Evolutionary conservation across 2,888 invertebrate species (phyloP).

Genomic region (Neelides folsomi): DNA sequence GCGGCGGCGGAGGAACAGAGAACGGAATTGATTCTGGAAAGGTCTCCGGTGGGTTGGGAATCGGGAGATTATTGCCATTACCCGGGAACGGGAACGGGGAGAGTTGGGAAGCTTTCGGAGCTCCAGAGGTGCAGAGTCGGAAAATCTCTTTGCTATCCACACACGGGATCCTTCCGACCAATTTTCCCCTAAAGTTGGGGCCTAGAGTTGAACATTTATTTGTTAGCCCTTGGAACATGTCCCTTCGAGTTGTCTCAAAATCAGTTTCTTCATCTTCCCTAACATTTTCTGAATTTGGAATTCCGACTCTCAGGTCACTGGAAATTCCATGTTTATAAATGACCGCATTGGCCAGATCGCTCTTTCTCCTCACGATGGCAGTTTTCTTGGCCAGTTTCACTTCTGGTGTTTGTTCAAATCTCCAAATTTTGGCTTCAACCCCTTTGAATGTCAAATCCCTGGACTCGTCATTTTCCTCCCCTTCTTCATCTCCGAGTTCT

Average conservation of each 20-base stretch:
- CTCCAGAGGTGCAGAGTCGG: conserved; percentile 18
- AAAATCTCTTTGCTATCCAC: conserved; percentile 32
- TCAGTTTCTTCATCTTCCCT: not conserved
- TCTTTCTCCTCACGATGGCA: conserved; percentile 27
- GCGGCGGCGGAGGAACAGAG: conserved; percentile 15
- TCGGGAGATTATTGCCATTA: too few species aligned
- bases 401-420: conserved; percentile 15
- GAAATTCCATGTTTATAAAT: conserved; percentile 10
- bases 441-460: not conserved
- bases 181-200: not conserved
- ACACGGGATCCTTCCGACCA: conserved; percentile 18
- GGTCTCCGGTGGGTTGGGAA: too few species aligned
- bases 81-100: not conserved
- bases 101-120: not conserved
- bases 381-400: conserved; percentile 16
- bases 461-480: not conserved
- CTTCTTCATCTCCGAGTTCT: not conserved
- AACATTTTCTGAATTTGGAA: not conserved
- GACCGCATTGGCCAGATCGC: conserved; percentile 28
- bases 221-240: not conserved
- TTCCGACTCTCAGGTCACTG: not conserved
- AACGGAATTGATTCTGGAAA: too few species aligned
- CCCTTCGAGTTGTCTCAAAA: too few species aligned
- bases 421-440: conserved; percentile 6
- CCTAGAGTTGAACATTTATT: not conserved